Conservation (phyloP, 2,797 vertebrate species). For the Mastacembelus armatus region DNA sequence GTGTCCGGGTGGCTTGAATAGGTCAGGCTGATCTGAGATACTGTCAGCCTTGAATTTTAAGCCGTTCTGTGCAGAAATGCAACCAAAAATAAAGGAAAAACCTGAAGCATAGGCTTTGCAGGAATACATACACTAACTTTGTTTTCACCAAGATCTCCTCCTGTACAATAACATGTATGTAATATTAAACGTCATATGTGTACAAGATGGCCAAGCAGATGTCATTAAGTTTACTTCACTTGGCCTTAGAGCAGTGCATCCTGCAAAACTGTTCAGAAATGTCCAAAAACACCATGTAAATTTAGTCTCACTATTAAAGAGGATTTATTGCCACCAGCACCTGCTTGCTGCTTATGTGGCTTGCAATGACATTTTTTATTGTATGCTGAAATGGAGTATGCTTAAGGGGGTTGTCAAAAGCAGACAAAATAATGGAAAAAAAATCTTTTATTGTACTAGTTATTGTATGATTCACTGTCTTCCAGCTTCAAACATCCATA, state of each 20-base stretch:
- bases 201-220: not conserved
- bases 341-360: constrained; percentile 15
- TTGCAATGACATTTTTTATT: constrained; percentile 4
- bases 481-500: constrained; percentile 31
- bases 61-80: not conserved
- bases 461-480: constrained; percentile 28
- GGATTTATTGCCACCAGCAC: constrained; percentile 18
- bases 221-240: constrained; percentile 7
- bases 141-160: not conserved
- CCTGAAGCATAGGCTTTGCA: not conserved
- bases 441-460: constrained; percentile 18
- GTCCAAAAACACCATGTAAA: not conserved
- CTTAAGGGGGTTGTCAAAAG: constrained; percentile 6
- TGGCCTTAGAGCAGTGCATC: constrained; percentile 1
- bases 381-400: no score
- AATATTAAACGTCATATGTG: not conserved
- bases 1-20: constrained; percentile 23
- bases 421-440: constrained; percentile 4
- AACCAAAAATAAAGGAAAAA: not conserved
- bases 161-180: not conserved
- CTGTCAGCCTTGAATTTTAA: not conserved
- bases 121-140: not conserved
- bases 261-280: constrained; percentile 5
- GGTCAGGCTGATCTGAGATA: constrained; percentile 8
- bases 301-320: constrained; percentile 2